Conservation (phyloP, 2,888 invertebrate species). For the Lithophane semibrunnea region DNA sequence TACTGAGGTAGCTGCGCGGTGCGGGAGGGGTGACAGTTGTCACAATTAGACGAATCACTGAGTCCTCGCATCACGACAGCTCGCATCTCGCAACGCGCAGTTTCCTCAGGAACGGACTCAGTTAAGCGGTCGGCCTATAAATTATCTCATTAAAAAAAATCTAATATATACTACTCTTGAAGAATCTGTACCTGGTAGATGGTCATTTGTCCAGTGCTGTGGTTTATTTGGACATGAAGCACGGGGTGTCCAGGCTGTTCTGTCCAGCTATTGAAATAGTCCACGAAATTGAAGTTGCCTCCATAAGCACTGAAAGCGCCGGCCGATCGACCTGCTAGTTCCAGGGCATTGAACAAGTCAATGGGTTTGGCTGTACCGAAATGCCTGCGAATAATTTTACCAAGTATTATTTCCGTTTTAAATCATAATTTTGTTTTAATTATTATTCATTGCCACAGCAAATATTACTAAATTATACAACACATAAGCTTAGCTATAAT, state of each 20-base stretch:
- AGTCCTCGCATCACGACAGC: too few species aligned
- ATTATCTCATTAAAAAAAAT: background rate
- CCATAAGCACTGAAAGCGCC: conserved; percentile 80
- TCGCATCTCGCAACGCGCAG: too few species aligned
- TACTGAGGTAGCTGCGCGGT: too few species aligned
- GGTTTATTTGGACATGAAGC: conserved; percentile 88
- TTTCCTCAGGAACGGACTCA: too few species aligned
- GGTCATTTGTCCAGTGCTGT: conserved; percentile 80
- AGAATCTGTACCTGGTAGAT: conserved; percentile 83
- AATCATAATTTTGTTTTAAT: background rate
- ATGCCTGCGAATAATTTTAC: conserved; percentile 69
- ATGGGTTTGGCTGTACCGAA: conserved; percentile 85
- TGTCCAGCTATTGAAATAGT: conserved; percentile 88
- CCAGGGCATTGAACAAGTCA: conserved; percentile 87
- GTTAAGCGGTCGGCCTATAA: too few species aligned
- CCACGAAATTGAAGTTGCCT: conserved; percentile 78
- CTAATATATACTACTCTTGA: background rate
- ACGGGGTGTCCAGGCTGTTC: conserved; percentile 91
- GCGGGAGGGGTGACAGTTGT: too few species aligned
- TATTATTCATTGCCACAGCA: too few species aligned
- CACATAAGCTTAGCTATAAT: background rate
- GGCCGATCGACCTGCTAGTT: conserved; percentile 72
- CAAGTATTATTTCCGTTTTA: background rate
- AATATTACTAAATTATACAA: background rate
- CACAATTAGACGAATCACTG: too few species aligned